Conservation (phyloP, 2,113 vertebrate genomes). For the Cheirogaleus medius region DNA sequence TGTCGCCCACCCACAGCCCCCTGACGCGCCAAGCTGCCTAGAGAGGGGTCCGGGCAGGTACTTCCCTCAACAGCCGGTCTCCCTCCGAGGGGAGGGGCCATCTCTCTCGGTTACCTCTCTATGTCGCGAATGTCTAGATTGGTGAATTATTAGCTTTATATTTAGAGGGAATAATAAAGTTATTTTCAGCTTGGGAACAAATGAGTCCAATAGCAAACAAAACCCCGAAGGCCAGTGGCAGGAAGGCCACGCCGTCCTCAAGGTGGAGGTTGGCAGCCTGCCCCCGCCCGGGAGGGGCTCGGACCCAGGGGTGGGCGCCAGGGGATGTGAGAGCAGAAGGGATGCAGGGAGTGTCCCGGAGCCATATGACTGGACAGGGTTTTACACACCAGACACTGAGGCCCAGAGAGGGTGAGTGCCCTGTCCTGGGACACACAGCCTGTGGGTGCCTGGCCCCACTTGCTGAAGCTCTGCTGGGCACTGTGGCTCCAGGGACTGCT, state of each 20-base stretch:
- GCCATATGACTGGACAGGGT: rapidly evolving
- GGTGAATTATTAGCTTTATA: neutral
- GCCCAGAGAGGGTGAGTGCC: neutral
- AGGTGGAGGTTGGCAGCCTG: neutral
- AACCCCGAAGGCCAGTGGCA: neutral
- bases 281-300: neutral
- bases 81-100: rapidly evolving
- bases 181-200: conserved; percentile 1
- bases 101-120: neutral
- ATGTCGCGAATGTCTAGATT: neutral
- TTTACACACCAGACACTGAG: neutral
- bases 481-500: neutral
- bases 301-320: neutral
- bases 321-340: rapidly evolving
- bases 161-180: conserved; percentile 23
- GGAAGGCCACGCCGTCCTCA: rapidly evolving
- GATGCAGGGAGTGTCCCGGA: neutral
- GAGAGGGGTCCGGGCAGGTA: neutral
- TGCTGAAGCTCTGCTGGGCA: neutral
- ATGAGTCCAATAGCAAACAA: neutral
- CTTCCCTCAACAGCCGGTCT: neutral
- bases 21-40: rapidly evolving
- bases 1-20: no score
- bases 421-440: neutral
- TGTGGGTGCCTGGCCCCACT: rapidly evolving